Conservation (phyloP, 2,113 vertebrate species). For the Rhinogobius similis region DNA sequence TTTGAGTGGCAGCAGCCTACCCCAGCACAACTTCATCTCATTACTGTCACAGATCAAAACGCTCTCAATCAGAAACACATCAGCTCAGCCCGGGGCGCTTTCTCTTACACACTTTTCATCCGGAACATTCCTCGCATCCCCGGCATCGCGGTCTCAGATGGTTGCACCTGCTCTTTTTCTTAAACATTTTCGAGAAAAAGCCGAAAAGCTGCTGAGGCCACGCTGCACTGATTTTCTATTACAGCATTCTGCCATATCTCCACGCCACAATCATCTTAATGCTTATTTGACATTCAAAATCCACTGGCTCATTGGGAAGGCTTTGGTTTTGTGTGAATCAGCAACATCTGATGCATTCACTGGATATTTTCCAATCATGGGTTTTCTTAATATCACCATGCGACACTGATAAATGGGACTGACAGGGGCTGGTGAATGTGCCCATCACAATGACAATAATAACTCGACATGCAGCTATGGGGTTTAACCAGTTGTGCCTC, state of each 20-base stretch:
- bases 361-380: not conserved
- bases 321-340: conserved; percentile 10
- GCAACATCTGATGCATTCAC: not conserved
- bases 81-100: not conserved
- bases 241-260: conserved; percentile 11
- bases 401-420: conserved; percentile 10
- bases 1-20: conserved; percentile 16
- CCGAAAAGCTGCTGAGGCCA: not conserved
- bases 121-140: conserved; percentile 18
- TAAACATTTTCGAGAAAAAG: conserved; percentile 1
- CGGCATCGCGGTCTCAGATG: conserved; percentile 14
- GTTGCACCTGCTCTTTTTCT: conserved; percentile 24
- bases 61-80: conserved; percentile 8
- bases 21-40: conserved; percentile 4
- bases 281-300: conserved; percentile 12
- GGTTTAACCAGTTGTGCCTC: not conserved
- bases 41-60: conserved; percentile 6
- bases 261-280: conserved; percentile 5
- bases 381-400: not conserved
- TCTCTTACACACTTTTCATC: conserved; percentile 15
- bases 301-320: not conserved
- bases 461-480: not conserved
- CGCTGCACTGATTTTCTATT: conserved; percentile 21
- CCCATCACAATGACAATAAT: not conserved
- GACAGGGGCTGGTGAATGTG: not conserved